A percentile compares a stretch with the other conserved stretches of the same genome.
phyloP scores from a whole-genome alignment of 2,888 invertebrate species.

The Epistrophe eligans region DNA sequence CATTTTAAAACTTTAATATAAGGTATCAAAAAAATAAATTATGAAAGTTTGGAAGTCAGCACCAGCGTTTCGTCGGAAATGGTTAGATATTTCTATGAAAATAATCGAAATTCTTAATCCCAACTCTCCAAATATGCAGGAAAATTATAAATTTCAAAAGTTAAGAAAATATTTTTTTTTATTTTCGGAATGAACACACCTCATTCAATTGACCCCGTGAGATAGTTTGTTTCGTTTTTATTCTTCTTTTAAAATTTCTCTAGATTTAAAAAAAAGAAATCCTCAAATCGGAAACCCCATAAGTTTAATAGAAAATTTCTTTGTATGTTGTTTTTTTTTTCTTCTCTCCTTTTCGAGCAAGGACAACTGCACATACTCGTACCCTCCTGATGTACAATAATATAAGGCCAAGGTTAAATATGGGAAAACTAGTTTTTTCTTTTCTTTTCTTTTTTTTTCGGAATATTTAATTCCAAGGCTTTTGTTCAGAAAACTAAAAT shows the following conservation, averaged over 20 bases:
- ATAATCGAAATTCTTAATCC: too few species aligned
- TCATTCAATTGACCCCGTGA: too few species aligned
- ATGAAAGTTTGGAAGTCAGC: too few species aligned
- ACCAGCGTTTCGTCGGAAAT: too few species aligned
- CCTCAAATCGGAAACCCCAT: neutral
- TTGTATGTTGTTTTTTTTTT: neutral
- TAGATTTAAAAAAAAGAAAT: neutral
- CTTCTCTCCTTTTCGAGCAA: neutral
- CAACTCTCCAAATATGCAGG: too few species aligned
- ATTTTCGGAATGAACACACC: too few species aligned
- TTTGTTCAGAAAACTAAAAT: neutral
- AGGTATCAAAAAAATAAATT: too few species aligned
- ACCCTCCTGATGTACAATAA: neutral
- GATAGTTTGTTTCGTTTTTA: too few species aligned
- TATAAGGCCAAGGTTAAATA: conserved; percentile 10
- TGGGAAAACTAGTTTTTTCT: conserved; percentile 6
- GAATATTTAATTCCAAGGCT: conserved; percentile 7
- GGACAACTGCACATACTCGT: conserved; percentile 5
- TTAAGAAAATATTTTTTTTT: too few species aligned
- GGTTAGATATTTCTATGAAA: too few species aligned
- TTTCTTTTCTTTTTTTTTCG: neutral
- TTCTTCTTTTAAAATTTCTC: neutral
- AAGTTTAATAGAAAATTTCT: neutral
- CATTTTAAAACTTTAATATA: too few species aligned
- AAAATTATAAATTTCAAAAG: too few species aligned